phyloP scores from a whole-genome alignment of 2,797 vertebrate genomes.

The Melanotaenia pygmaea region DNA sequence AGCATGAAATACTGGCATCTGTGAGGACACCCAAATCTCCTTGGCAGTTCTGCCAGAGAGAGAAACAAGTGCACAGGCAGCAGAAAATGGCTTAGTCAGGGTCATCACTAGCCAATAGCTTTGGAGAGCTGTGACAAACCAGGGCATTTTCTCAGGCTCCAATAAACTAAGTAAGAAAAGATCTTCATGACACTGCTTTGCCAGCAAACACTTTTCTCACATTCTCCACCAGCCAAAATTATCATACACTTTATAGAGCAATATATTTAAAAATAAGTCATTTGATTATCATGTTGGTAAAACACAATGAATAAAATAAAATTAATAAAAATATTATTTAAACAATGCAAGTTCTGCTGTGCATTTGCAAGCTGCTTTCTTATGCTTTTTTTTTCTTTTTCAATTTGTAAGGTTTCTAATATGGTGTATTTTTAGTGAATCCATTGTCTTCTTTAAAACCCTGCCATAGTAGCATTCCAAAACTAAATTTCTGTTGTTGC shows the following conservation, averaged over 20 bases:
- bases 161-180: conserved; percentile 65
- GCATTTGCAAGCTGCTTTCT: not conserved
- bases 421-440: not conserved
- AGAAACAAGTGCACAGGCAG: conserved; percentile 66
- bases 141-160: conserved; percentile 74
- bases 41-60: conserved; percentile 62
- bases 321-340: not conserved
- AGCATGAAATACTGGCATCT: conserved; percentile 74
- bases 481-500: not conserved
- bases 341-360: not conserved
- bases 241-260: conserved; percentile 45
- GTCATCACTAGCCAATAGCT: conserved; percentile 75
- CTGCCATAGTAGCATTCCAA: not conserved
- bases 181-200: conserved; percentile 48
- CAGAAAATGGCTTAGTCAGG: conserved; percentile 81
- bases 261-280: not conserved
- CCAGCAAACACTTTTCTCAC: conserved; percentile 65
- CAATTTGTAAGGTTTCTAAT: not conserved
- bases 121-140: conserved; percentile 70
- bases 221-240: conserved; percentile 46
- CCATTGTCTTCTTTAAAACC: not conserved
- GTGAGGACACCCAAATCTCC: conserved; percentile 72
- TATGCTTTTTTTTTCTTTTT: not conserved
- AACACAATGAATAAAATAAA: not conserved
- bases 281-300: not conserved